phyloP scores from a whole-genome alignment of 2,113 vertebrate species.

The Scopus umbretta region DNA sequence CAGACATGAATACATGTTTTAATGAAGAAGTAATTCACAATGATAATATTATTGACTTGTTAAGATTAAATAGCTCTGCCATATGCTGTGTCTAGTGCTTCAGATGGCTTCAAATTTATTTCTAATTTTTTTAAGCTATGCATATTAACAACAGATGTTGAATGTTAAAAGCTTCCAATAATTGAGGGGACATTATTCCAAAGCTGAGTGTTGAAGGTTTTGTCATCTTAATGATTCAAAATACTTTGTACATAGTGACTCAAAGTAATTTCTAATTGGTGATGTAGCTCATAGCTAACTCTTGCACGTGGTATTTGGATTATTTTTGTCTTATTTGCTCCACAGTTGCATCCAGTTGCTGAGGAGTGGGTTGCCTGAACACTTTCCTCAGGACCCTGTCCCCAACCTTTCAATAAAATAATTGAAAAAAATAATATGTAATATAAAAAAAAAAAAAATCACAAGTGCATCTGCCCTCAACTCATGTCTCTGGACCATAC shows the following conservation, averaged over 20 bases:
- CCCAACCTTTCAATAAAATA: rapidly evolving
- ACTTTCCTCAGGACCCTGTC: not conserved
- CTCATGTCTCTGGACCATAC: not conserved
- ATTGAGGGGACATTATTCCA: not conserved
- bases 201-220: not conserved
- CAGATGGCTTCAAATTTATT: not conserved
- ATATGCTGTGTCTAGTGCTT: slow-evolving; percentile 7
- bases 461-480: too few relatives aligned
- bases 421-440: too few relatives aligned
- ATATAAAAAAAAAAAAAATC: too few relatives aligned
- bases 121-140: not conserved
- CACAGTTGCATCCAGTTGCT: not conserved
- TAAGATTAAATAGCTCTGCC: not conserved
- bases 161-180: not conserved
- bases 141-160: not conserved
- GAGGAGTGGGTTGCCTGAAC: not conserved
- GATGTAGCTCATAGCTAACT: not conserved
- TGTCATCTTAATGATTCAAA: not conserved
- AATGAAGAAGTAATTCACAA: not conserved
- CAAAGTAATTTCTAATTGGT: not conserved
- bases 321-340: not conserved
- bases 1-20: not conserved
- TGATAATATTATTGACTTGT: not conserved
- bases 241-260: not conserved
- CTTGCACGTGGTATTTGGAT: not conserved